Base-by-base conservation (phyloP, 2,113 vertebrate genomes). In the Istiophorus platypterus region DNA sequence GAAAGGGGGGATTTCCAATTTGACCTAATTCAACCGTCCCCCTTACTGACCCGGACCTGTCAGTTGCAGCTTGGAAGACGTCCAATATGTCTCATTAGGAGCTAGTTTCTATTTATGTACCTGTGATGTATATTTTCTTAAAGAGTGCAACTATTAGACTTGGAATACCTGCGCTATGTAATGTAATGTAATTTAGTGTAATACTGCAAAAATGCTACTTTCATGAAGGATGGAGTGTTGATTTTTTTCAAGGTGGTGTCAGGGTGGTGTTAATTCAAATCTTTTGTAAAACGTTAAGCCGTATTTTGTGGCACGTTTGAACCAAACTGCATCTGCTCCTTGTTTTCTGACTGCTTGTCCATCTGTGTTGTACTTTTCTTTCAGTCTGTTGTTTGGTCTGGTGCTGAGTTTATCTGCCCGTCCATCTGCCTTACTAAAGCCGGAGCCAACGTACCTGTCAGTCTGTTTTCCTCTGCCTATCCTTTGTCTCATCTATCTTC, bases 1-100 rank as follows among this genome's bases (percentile, higher is more conserved):
- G 29, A 79, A 76, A 68, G 15, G 51, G 75, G 37, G 85, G 77
- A 82, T 80, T 86, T 79, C 78, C 85, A 74, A 17, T 78, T 64
- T 65, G 14, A 70, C 37, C 31, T 22, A 61, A 34, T 71, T 20
- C 59, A 59, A 42, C 17, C 56, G 0, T 17, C 68, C 68, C 68
- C 52, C 15, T 61, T 18, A 4, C 29, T 83, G 81, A 89, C 76
- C 65, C 29, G 63, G 69, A 81, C 61, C 75, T 27, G n/a, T 67
- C 37, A 42, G 54, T 13, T 42, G 49, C n/a, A 71, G 47, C 51
- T 47, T 54, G 56, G 47, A 64, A 61, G 56, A 85, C 18, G 57
- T 74, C 24, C 66, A 78, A 2, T 22, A 2, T 4, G 24, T 41
- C 63, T 84, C 70, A 80, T 84, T 80, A 65, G 63, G 2, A 57